phyloP scores from a whole-genome alignment of 2,797 vertebrate genomes.

The Diglossa cyanea region DNA sequence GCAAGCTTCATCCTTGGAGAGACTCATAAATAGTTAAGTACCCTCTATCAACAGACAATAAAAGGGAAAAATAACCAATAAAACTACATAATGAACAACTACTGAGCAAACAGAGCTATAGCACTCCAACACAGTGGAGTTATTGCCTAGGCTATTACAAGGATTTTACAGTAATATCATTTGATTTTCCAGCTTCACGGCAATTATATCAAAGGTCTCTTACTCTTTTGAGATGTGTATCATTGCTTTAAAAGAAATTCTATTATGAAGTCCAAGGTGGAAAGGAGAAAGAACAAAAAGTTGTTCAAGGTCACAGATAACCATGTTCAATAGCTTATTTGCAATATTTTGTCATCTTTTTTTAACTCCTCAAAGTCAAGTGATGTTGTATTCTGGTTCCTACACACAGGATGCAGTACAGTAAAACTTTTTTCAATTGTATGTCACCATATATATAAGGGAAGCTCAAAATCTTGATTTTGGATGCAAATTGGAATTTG shows the following conservation, averaged over 20 bases:
- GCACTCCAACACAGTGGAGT: conserved; percentile 4
- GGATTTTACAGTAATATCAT: conserved; percentile 56
- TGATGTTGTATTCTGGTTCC: neutral
- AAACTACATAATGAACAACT: conserved; percentile 72
- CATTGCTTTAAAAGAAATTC: conserved; percentile 31
- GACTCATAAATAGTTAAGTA: conserved; percentile 68
- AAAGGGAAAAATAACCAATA: conserved; percentile 69
- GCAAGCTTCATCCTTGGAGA: conserved; percentile 53
- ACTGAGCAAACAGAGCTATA: conserved; percentile 62
- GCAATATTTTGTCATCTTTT: neutral
- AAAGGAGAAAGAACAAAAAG: neutral
- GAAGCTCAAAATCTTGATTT: conserved; percentile 19
- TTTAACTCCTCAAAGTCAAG: neutral
- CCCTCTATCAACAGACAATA: conserved; percentile 59
- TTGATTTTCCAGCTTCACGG: conserved; percentile 51
- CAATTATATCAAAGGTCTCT: conserved; percentile 48
- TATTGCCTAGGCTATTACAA: conserved; percentile 57
- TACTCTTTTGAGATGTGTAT: neutral
- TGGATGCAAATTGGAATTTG: conserved; percentile 17
- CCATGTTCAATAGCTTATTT: neutral
- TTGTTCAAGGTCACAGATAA: conserved; percentile 9
- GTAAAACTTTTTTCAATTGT: neutral
- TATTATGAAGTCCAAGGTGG: conserved; percentile 2
- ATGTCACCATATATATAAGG: neutral
- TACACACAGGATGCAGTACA: neutral